Conservation (phyloP, 2,888 invertebrate genomes). For the Melangyna quadrimaculata region DNA sequence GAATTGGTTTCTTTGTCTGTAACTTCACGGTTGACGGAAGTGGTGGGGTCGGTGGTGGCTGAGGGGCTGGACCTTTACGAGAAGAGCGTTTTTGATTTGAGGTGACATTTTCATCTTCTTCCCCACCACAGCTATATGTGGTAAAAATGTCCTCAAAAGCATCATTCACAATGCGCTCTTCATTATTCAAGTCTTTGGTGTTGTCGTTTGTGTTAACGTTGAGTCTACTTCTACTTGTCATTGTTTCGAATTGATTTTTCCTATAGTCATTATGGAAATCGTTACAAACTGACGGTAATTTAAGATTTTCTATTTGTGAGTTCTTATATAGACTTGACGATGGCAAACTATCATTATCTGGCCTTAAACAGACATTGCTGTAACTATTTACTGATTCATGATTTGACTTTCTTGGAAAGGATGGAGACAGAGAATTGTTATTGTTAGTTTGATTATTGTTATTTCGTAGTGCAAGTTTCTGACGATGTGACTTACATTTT, state of each 20-base stretch:
- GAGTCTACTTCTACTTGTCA: conserved; percentile 61
- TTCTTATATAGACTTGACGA: conserved; percentile 33
- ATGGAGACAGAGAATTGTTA: conserved; percentile 61
- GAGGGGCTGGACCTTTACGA: conserved; percentile 72
- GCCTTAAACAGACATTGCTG: conserved; percentile 29
- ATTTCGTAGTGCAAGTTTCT: conserved; percentile 76
- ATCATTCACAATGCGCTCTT: conserved; percentile 77
- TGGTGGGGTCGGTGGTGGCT: conserved; percentile 75
- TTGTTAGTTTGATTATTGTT: conserved; percentile 73
- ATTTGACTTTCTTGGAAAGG: conserved; percentile 57
- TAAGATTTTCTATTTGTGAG: background rate
- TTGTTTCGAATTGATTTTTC: conserved; percentile 78
- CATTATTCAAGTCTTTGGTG: conserved; percentile 74
- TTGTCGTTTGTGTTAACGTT: conserved; percentile 39
- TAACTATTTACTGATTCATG: conserved; percentile 60
- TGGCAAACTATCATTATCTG: conserved; percentile 13
- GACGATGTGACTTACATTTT: conserved; percentile 79
- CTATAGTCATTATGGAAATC: conserved; percentile 78
- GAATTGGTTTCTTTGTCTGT: conserved; percentile 2
- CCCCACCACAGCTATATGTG: conserved; percentile 76
- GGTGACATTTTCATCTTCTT: conserved; percentile 71
- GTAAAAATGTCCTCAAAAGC: conserved; percentile 79
- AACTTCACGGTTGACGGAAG: conserved; percentile 59
- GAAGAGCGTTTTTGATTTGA: conserved; percentile 67
- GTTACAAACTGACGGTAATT: conserved; percentile 29